A percentile compares a stretch with the other conserved stretches of the same genome.
Evolutionary conservation across 1,140 invertebrate genomes (phyloP).

Genomic region (Musca domestica): DNA sequence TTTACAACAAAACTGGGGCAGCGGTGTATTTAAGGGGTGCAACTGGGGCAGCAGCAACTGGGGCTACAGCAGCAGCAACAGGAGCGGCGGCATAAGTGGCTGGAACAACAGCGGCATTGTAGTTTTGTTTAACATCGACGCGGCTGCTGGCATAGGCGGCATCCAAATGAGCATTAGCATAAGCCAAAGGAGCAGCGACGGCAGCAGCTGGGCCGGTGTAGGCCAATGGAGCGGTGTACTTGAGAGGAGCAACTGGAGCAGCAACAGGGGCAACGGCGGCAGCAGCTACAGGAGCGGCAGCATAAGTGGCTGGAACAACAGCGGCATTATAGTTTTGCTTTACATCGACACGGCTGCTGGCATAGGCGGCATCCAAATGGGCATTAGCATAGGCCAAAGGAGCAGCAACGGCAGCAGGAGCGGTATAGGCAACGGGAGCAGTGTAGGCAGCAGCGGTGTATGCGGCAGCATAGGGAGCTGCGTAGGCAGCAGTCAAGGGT

Average conservation of each 20-base stretch:
- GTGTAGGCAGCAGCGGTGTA: slow-evolving; percentile 25
- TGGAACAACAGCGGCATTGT: slow-evolving; percentile 15
- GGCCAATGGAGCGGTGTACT: slow-evolving; percentile 23
- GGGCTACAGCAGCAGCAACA: slow-evolving; percentile 5
- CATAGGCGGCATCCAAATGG: slow-evolving; percentile 19
- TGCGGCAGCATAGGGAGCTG: not conserved
- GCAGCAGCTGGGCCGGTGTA: slow-evolving; percentile 26
- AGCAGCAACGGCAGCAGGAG: no score
- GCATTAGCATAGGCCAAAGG: slow-evolving; percentile 14
- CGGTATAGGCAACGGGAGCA: slow-evolving; percentile 22
- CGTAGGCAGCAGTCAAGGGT: slow-evolving; percentile 2
- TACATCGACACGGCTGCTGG: slow-evolving; percentile 20
- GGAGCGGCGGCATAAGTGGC: slow-evolving; percentile 19
- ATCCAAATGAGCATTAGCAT: slow-evolving; percentile 20
- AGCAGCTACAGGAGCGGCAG: slow-evolving; percentile 12
- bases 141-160: slow-evolving; percentile 17
- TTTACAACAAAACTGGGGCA: slow-evolving; percentile 26
- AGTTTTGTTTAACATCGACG: slow-evolving; percentile 15
- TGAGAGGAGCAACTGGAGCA: slow-evolving; percentile 15
- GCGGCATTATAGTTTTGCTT: slow-evolving; percentile 24
- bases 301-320: slow-evolving; percentile 21
- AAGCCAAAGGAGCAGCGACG: not conserved
- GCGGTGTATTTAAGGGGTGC: slow-evolving; percentile 24
- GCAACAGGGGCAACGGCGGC: slow-evolving; percentile 1
- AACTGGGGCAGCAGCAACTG: no score